A percentile compares a stretch with the other conserved stretches of the same genome.
Evolutionary conservation across 2,113 vertebrate species (phyloP).

Genomic region (Capricornis sumatraensis): DNA sequence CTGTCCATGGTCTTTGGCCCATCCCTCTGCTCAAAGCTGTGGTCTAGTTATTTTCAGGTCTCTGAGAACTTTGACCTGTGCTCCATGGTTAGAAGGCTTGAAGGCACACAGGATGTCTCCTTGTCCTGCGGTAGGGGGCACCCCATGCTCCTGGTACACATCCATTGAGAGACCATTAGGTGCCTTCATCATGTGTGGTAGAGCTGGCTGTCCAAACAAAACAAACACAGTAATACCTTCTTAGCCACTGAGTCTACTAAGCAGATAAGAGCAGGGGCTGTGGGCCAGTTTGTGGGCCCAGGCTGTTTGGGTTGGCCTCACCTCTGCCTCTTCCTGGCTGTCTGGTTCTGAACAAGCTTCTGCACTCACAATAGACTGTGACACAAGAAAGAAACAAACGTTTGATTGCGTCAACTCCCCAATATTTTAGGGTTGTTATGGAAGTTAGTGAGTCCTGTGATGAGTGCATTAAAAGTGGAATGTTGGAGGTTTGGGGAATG

Average conservation of each 20-base stretch:
- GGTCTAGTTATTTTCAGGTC: background rate
- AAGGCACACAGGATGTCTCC: background rate
- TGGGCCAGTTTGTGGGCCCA: background rate
- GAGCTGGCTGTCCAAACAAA: background rate
- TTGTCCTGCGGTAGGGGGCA: background rate
- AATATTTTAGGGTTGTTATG: background rate
- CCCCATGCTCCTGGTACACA: too few species aligned
- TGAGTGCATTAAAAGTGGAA: fast-evolving
- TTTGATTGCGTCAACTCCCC: background rate
- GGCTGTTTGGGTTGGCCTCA: background rate
- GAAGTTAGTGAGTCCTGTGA: background rate
- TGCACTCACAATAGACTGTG: background rate
- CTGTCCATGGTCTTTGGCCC: background rate
- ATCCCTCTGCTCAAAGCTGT: background rate
- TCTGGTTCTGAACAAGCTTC: background rate
- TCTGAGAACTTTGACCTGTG: background rate
- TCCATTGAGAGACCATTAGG: background rate
- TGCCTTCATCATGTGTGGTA: fast-evolving
- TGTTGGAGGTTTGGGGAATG: background rate
- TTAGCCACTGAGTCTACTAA: fast-evolving
- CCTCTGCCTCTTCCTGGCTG: background rate
- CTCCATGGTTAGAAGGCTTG: background rate
- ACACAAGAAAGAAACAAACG: background rate
- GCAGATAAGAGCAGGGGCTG: background rate
- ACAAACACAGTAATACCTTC: background rate